Percentiles rank a stretch among this genome's conserved stretches.
Conservation (phyloP, 2,797 vertebrate genomes). For the Pogonophryne albipinna region DNA sequence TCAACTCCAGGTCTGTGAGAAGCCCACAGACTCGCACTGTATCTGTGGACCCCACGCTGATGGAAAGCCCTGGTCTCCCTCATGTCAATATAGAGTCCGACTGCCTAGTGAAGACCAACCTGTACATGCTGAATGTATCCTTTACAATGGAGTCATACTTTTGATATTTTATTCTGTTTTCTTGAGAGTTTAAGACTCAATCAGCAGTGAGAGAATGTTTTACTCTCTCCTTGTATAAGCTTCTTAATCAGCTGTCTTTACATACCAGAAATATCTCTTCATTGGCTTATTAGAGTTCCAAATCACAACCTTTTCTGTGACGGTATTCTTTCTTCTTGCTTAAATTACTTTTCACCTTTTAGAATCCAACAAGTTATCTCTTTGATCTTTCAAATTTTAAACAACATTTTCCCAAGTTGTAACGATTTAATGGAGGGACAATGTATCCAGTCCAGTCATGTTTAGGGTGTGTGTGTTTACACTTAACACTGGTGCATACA, state of each 20-base stretch:
- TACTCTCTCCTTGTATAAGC: not conserved
- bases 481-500: conserved; percentile 84
- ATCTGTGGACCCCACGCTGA: conserved; percentile 40
- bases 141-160: conserved; percentile 63
- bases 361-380: conserved; percentile 14
- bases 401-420: conserved; percentile 3
- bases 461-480: conserved; percentile 2
- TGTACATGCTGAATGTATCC: conserved; percentile 89
- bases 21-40: conserved; percentile 67
- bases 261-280: not conserved
- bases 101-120: conserved; percentile 54
- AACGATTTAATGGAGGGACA: conserved; percentile 31
- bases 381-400: conserved; percentile 34
- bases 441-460: conserved; percentile 4
- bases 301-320: not conserved
- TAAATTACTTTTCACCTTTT: conserved; percentile 4
- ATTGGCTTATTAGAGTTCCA: conserved; percentile 9
- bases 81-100: conserved; percentile 75
- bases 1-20: conserved; percentile 61
- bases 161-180: not conserved
- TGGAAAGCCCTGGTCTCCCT: conserved; percentile 71
- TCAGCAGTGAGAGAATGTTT: conserved; percentile 13
- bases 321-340: too few relatives aligned
- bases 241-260: conserved; percentile 10
- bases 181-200: not conserved